phyloP scores from a whole-genome alignment of 2,888 invertebrate genomes.

The Hemicrepidius hirtus region DNA sequence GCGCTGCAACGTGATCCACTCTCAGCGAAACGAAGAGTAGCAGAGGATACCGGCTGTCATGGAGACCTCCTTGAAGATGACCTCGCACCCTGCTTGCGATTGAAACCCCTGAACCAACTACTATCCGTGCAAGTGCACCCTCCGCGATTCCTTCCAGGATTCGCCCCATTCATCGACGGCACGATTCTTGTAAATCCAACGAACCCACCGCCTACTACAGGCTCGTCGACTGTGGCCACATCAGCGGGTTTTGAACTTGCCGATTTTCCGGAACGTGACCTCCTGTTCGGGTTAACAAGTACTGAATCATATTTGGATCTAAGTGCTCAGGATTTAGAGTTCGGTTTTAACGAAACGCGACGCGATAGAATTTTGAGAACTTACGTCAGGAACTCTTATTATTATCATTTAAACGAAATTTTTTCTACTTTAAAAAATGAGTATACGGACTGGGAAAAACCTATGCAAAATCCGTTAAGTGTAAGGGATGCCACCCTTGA shows the following conservation, averaged over 20 bases:
- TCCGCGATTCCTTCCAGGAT: constrained; percentile 89
- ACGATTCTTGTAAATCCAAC: constrained; percentile 84
- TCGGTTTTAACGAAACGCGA: constrained; percentile 92
- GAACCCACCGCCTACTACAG: constrained; percentile 70
- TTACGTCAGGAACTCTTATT: constrained; percentile 94
- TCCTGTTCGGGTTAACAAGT: constrained; percentile 89
- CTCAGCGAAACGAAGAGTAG: constrained; percentile 85
- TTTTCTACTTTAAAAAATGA: constrained; percentile 94
- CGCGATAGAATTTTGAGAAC: constrained; percentile 91
- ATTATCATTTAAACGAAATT: constrained; percentile 96
- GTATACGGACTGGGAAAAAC: constrained; percentile 97
- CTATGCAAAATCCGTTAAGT: constrained; percentile 89
- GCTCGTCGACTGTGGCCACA: constrained; percentile 79
- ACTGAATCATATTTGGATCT: constrained; percentile 88
- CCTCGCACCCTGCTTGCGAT: constrained; percentile 88
- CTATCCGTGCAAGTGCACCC: constrained; percentile 85
- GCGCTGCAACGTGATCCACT: constrained; percentile 91
- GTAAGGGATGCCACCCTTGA: constrained; percentile 90
- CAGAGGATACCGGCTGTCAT: constrained; percentile 89
- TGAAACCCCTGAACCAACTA: constrained; percentile 84
- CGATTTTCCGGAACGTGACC: constrained; percentile 87
- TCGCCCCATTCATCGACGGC: constrained; percentile 96
- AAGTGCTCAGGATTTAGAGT: constrained; percentile 89
- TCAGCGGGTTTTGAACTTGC: constrained; percentile 88
- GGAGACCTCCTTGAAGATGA: constrained; percentile 89